phyloP scores from a whole-genome alignment of 2,113 vertebrate genomes.

The Eclectus roratus region DNA sequence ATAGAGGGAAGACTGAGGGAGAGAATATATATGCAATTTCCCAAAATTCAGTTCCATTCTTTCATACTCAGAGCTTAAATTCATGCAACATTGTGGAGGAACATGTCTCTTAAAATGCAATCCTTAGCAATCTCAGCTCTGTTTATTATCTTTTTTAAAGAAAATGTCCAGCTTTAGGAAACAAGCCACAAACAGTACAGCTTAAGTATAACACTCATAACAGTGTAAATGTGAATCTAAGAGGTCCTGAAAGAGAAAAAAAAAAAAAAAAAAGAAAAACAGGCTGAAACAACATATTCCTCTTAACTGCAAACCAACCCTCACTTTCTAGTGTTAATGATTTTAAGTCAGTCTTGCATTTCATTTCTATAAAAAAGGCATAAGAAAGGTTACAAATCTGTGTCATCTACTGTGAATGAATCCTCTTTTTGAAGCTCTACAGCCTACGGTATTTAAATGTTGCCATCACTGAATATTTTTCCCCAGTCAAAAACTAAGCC shows the following conservation, averaged over 20 bases:
- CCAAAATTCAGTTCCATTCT: background rate
- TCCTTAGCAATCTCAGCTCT: background rate
- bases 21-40: background rate
- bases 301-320: background rate
- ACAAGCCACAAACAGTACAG: background rate
- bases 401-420: conserved; percentile 3
- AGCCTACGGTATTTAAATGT: conserved; percentile 3
- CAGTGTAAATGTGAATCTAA: background rate
- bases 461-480: conserved; percentile 33
- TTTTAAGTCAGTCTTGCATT: conserved; percentile 9
- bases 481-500: background rate
- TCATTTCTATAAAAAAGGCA: conserved; percentile 12
- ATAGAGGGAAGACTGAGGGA: background rate
- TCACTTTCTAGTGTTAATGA: background rate
- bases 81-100: background rate
- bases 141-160: background rate
- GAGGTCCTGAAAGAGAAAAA: background rate
- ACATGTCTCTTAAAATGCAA: background rate
- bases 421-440: background rate
- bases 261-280: too few species aligned
- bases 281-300: background rate
- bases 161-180: background rate
- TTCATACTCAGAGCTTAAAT: background rate
- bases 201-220: background rate
- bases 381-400: background rate